Conservation (phyloP, 2,113 vertebrate species). For the Nibea coibor region DNA sequence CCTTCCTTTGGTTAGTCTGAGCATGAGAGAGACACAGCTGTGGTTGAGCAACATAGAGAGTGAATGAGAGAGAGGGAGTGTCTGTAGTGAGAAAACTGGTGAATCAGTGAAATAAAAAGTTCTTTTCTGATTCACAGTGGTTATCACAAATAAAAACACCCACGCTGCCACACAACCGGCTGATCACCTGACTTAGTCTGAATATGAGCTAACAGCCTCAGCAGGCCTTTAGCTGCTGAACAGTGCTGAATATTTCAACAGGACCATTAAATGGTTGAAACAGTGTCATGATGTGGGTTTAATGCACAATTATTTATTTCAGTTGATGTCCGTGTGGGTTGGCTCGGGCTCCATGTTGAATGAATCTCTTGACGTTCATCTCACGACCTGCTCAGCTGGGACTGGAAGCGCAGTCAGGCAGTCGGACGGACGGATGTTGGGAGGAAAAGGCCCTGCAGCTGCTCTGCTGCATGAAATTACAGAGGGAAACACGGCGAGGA, state of each 20-base stretch:
- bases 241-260: neutral
- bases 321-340: conserved; percentile 12
- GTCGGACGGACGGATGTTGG: conserved; percentile 3
- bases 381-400: conserved; percentile 42
- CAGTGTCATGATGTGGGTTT: neutral
- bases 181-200: too few relatives aligned
- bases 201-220: neutral
- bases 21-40: too few relatives aligned
- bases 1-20: too few relatives aligned
- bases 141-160: too few relatives aligned
- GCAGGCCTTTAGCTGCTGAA: neutral
- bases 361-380: conserved; percentile 36
- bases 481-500: conserved; percentile 42
- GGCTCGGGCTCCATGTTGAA: conserved; percentile 17
- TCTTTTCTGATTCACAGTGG: too few relatives aligned
- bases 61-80: too few relatives aligned
- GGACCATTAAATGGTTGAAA: neutral
- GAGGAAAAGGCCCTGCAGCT: conserved; percentile 60
- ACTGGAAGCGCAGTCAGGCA: conserved; percentile 18
- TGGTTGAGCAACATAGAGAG: too few relatives aligned
- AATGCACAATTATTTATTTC: neutral
- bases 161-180: too few relatives aligned
- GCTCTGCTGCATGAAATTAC: conserved; percentile 65
- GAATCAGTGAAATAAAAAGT: too few relatives aligned
- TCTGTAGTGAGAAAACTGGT: too few relatives aligned